Conservation (phyloP, 2,888 invertebrate species). For the Mayetiola destructor region DNA sequence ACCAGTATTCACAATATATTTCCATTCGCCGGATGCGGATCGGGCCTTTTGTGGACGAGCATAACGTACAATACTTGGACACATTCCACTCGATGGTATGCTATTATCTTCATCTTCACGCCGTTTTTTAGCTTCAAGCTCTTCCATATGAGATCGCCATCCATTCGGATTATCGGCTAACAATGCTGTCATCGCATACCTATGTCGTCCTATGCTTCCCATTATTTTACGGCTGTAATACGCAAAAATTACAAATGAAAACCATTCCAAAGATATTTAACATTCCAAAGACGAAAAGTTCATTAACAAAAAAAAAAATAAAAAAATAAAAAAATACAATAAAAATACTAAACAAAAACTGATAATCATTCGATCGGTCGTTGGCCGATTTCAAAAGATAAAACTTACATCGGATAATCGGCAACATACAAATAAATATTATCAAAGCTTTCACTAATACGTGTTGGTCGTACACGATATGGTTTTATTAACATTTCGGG, state of each 20-base stretch:
- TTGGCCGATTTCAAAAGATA: neutral
- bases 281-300: too few species aligned
- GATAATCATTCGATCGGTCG: neutral
- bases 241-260: too few species aligned
- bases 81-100: constrained; percentile 57
- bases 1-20: constrained; percentile 71
- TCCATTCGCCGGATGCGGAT: constrained; percentile 69
- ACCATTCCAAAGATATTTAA: neutral
- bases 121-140: constrained; percentile 34
- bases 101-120: constrained; percentile 44
- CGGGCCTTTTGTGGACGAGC: constrained; percentile 67
- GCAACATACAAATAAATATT: constrained; percentile 57
- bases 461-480: constrained; percentile 28
- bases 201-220: constrained; percentile 49
- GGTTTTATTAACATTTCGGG: constrained; percentile 30
- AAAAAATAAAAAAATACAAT: too few species aligned
- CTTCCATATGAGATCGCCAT: constrained; percentile 29
- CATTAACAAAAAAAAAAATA: neutral
- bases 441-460: constrained; percentile 47
- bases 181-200: constrained; percentile 52
- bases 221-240: constrained; percentile 47
- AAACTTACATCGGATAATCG: constrained; percentile 63
- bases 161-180: constrained; percentile 52
- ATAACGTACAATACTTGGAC: constrained; percentile 62
- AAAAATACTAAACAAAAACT: too few species aligned